Conservation (phyloP, 2,113 vertebrate genomes). For the Ctenodactylus gundi region DNA sequence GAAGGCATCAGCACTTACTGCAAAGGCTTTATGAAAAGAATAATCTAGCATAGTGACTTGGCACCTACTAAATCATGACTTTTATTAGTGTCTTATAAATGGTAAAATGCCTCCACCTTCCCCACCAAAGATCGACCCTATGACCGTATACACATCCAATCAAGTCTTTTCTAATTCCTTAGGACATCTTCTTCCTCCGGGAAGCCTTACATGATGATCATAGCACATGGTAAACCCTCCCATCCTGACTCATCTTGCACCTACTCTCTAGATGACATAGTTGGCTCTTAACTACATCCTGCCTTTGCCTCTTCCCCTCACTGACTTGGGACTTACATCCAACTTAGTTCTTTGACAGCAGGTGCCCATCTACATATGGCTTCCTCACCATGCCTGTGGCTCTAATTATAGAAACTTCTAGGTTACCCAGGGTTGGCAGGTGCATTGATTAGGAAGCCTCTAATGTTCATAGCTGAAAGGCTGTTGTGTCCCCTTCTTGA, state of each 20-base stretch:
- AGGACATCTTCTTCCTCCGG: neutral
- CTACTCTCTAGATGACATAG: neutral
- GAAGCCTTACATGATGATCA: neutral
- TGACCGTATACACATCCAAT: neutral
- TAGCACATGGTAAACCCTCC: neutral
- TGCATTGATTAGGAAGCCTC: neutral
- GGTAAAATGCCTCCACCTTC: neutral
- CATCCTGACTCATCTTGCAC: neutral
- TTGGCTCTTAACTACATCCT: neutral
- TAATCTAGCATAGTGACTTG: neutral
- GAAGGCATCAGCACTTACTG: neutral
- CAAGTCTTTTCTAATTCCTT: neutral
- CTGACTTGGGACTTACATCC: neutral
- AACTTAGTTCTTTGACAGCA: neutral
- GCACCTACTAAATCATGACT: neutral
- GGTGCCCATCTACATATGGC: no score
- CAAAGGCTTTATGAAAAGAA: neutral
- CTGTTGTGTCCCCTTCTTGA: neutral
- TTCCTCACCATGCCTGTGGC: neutral
- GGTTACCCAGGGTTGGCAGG: neutral
- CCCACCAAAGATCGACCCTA: no score
- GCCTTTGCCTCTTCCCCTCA: neutral
- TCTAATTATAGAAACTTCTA: neutral
- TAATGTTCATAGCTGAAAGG: neutral
- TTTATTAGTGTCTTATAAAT: neutral